Percentiles rank a stretch among this genome's conserved stretches.
Conservation (phyloP, 2,888 invertebrate species). For the Drosophila putrida region DNA sequence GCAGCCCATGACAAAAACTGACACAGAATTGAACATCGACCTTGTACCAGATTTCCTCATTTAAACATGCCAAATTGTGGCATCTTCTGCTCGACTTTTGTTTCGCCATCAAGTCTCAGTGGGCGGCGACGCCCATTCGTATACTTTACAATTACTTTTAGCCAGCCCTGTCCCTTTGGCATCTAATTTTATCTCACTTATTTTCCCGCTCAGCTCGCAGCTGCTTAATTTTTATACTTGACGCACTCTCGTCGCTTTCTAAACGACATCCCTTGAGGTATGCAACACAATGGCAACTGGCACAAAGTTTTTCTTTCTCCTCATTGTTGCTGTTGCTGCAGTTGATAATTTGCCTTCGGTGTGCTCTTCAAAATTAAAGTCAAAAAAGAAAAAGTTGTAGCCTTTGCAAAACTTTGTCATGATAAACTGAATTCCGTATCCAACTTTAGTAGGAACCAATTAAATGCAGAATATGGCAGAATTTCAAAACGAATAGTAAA, state of each 20-base stretch:
- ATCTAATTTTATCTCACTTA: conserved; percentile 73
- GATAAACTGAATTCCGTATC: conserved; percentile 10
- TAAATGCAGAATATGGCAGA: background rate
- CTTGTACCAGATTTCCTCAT: conserved; percentile 38
- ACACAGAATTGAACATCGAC: conserved; percentile 30
- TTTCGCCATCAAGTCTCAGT: conserved; percentile 34
- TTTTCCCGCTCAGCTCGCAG: conserved; percentile 55
- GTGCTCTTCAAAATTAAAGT: conserved; percentile 1
- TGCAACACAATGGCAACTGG: conserved; percentile 51
- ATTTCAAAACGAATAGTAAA: background rate
- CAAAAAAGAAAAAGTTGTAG: conserved; percentile 19
- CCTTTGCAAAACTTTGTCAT: conserved; percentile 22
- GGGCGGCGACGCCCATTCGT: conserved; percentile 47
- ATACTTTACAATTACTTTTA: conserved; percentile 62
- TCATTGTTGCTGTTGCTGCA: conserved; percentile 13
- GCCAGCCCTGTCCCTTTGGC: conserved; percentile 15
- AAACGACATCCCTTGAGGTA: conserved; percentile 73
- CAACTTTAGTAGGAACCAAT: conserved; percentile 11
- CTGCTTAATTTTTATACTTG: conserved; percentile 76
- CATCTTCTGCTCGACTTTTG: conserved; percentile 15
- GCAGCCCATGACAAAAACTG: background rate
- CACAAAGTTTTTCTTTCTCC: conserved; percentile 56
- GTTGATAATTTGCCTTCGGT: conserved; percentile 45
- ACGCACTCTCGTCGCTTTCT: conserved; percentile 50
- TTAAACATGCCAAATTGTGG: background rate